Evolutionary conservation across 2,888 invertebrate species (phyloP).

Genomic region (Drosophila neoperkinsi): DNA sequence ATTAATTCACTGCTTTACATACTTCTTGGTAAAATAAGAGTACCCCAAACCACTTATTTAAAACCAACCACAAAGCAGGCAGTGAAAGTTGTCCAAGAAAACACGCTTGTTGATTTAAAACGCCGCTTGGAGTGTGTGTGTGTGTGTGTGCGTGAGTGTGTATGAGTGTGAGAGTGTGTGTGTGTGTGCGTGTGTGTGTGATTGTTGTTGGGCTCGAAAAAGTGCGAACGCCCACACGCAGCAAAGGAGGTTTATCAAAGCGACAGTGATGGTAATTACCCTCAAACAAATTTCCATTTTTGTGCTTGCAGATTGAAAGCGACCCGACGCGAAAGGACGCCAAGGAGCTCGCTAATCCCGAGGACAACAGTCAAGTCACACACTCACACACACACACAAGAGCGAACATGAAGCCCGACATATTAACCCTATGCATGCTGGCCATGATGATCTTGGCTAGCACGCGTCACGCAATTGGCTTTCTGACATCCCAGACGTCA

Average conservation of each 20-base stretch:
- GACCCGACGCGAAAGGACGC: conserved; percentile 10
- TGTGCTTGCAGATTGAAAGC: conserved; percentile 45
- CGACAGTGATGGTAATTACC: conserved; percentile 75
- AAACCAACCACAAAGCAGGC: not conserved
- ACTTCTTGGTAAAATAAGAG: not conserved
- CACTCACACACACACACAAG: conserved; percentile 24
- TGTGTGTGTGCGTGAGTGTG: conserved; percentile 1
- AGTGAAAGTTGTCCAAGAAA: conserved; percentile 23
- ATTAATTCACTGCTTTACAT: not conserved
- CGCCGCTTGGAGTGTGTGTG: conserved; percentile 3
- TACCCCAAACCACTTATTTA: not conserved
- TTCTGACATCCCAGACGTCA: conserved; percentile 56
- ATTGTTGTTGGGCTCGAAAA: conserved; percentile 59
- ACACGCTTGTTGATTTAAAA: conserved; percentile 40
- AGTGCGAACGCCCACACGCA: conserved; percentile 49
- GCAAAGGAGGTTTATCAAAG: conserved; percentile 11
- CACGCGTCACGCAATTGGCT: conserved; percentile 62
- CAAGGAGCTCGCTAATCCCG: conserved; percentile 57
- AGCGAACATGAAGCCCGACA: conserved; percentile 69
- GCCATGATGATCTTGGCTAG: conserved; percentile 69
- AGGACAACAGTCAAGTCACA: conserved; percentile 44
- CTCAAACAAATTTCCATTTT: conserved; percentile 54
- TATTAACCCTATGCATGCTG: conserved; percentile 64
- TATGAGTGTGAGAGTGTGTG: conserved; percentile 20
- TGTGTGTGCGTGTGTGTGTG: conserved; percentile 31